phyloP scores from a whole-genome alignment of 2,888 invertebrate genomes.

The Acanthacorydalis orientalis region DNA sequence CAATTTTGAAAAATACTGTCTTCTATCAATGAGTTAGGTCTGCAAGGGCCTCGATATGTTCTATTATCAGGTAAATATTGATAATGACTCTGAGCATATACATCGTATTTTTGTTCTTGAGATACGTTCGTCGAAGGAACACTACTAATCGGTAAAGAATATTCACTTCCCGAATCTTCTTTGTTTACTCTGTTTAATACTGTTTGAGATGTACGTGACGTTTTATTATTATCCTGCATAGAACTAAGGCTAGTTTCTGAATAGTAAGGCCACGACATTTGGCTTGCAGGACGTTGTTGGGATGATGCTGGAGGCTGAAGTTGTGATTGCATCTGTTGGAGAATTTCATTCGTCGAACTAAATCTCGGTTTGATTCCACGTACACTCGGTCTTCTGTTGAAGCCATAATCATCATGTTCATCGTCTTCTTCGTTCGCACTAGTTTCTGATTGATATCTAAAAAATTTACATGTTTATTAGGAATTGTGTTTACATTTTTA shows the following conservation, averaged over 20 bases:
- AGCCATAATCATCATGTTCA: constrained; percentile 79
- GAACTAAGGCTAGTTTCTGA: constrained; percentile 34
- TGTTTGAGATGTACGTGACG: constrained; percentile 14
- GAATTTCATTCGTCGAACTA: constrained; percentile 61
- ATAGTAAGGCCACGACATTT: constrained; percentile 49
- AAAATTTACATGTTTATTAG: neutral
- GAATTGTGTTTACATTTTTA: neutral
- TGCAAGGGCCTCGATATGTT: constrained; percentile 12
- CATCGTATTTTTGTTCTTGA: neutral
- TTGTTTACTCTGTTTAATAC: constrained; percentile 6
- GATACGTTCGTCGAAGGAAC: neutral
- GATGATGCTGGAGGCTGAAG: constrained; percentile 35
- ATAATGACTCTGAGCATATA: constrained; percentile 2
- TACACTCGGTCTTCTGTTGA: constrained; percentile 76
- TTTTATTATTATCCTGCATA: constrained; percentile 14
- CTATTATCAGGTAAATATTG: constrained; percentile 4
- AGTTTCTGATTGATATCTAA: constrained; percentile 35
- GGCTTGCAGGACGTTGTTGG: constrained; percentile 16
- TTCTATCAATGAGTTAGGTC: constrained; percentile 23
- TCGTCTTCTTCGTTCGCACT: constrained; percentile 42
- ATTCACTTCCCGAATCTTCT: constrained; percentile 2
- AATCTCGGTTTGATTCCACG: constrained; percentile 79
- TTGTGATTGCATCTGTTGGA: constrained; percentile 66
- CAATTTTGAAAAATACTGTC: constrained; percentile 36
- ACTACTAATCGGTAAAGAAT: neutral